A percentile compares a stretch with the other conserved stretches of the same genome.
These are phyloP conservation scores for Molossus alvarezi DNA, from an alignment of 2,797 vertebrate species.

Conservation along the genomic window DNA sequence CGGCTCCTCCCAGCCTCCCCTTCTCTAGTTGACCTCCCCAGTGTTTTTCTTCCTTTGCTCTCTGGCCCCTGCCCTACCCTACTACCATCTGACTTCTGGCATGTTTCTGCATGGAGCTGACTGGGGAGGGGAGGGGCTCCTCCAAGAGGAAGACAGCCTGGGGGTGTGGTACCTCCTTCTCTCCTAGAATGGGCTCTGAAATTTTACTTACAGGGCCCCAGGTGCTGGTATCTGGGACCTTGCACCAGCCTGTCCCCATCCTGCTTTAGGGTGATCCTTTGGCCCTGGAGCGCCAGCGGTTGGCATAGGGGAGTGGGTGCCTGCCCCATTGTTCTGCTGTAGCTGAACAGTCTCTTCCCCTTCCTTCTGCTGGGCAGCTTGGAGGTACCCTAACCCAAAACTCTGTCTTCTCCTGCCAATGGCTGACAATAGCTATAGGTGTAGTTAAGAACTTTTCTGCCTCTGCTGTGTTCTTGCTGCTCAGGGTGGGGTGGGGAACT, in stretches of 20 bases:
- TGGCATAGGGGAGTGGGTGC: slow-evolving; percentile 44
- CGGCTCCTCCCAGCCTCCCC: slow-evolving; percentile 90
- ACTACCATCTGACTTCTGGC: slow-evolving; percentile 81
- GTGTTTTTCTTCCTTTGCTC: slow-evolving; percentile 84
- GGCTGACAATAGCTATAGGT: slow-evolving; percentile 84
- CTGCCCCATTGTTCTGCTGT: slow-evolving; percentile 68
- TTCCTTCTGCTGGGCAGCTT: slow-evolving; percentile 80
- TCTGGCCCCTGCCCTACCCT: slow-evolving; percentile 69
- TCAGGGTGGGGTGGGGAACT: slow-evolving; percentile 64
- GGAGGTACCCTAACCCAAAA: slow-evolving; percentile 81
- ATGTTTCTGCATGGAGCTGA: slow-evolving; percentile 90
- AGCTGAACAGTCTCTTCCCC: slow-evolving; percentile 62
- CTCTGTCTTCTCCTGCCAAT: slow-evolving; percentile 68
- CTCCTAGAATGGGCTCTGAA: slow-evolving; percentile 48
- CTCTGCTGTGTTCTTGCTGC: slow-evolving; percentile 82
- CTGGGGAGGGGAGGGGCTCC: slow-evolving; percentile 60
- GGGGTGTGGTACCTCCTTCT: slow-evolving; percentile 75
- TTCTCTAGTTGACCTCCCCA: slow-evolving; percentile 78
- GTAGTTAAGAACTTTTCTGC: slow-evolving; percentile 79
- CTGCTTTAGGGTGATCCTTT: slow-evolving; percentile 76
- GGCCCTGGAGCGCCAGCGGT: slow-evolving; percentile 61
- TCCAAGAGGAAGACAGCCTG: slow-evolving; percentile 77
- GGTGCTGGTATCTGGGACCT: slow-evolving; percentile 68
- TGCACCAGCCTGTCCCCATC: slow-evolving; percentile 57
- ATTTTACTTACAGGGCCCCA: slow-evolving; percentile 57